These are phyloP conservation scores for Drosophila teissieri DNA, from an alignment of 1,140 invertebrate genomes.

Conservation along the genomic window DNA sequence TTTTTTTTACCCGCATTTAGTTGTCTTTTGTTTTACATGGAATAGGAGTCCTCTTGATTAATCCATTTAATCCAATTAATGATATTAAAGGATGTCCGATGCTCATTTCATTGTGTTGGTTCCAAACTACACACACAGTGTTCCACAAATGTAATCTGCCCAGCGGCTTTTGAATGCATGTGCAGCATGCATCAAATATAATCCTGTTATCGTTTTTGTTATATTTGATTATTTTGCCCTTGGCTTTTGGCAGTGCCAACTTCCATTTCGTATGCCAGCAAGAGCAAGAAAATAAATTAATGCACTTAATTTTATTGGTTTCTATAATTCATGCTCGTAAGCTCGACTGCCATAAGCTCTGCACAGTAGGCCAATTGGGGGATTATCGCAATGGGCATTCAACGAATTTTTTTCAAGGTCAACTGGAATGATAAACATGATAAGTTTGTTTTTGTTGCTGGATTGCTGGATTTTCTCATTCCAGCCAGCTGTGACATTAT, in stretches of 20 bases:
- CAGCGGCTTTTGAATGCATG: slow-evolving; percentile 26
- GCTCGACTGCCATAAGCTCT: slow-evolving; percentile 28
- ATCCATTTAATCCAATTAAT: slow-evolving; percentile 33
- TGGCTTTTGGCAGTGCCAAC: slow-evolving; percentile 40
- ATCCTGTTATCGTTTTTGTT: slow-evolving; percentile 43
- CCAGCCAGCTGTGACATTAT: background rate
- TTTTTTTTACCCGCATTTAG: too few species aligned
- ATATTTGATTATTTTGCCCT: slow-evolving; percentile 52
- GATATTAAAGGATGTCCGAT: slow-evolving; percentile 19
- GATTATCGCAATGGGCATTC: background rate
- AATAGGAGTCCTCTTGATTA: background rate
- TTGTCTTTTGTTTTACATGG: too few species aligned
- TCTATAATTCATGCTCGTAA: slow-evolving; percentile 69
- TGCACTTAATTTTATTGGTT: slow-evolving; percentile 77
- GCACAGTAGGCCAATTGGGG: slow-evolving; percentile 15
- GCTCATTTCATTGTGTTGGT: slow-evolving; percentile 7
- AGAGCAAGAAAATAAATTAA: slow-evolving; percentile 57
- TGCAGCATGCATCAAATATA: slow-evolving; percentile 32
- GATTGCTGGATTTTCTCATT: background rate
- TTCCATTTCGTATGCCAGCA: slow-evolving; percentile 33
- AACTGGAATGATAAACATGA: slow-evolving; percentile 16
- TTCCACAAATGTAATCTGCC: slow-evolving; percentile 19
- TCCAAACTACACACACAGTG: slow-evolving; percentile 3
- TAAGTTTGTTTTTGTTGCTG: background rate
- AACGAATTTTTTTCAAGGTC: slow-evolving; percentile 30